Percentiles rank a stretch among this genome's conserved stretches.
Conservation (phyloP, 2,797 vertebrate genomes). For the Denticeps clupeoides region DNA sequence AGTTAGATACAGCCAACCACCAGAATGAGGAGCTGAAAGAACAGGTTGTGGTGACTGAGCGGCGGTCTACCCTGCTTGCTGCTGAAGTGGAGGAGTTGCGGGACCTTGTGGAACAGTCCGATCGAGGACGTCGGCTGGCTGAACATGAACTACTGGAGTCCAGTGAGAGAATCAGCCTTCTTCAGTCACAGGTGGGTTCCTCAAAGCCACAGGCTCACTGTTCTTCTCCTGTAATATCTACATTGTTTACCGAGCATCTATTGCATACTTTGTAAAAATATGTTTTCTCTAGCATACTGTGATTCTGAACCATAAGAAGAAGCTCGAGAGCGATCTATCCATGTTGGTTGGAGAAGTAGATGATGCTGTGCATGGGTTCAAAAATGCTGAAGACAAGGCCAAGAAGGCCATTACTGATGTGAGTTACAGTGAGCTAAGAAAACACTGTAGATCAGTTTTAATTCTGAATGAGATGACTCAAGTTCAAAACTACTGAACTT, state of each 20-base stretch:
- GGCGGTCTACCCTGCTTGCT: conserved; percentile 68
- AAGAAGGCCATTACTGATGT: conserved; percentile 89
- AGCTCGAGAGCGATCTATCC: conserved; percentile 73
- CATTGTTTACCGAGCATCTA: too few relatives aligned
- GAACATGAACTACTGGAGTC: conserved; percentile 82
- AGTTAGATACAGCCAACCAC: conserved; percentile 72
- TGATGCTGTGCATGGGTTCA: conserved; percentile 76
- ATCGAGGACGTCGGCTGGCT: conserved; percentile 73
- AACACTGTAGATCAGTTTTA: too few relatives aligned
- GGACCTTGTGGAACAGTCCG: conserved; percentile 71
- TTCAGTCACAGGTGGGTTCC: conserved; percentile 73
- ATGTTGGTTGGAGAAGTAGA: conserved; percentile 75
- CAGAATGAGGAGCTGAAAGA: conserved; percentile 76
- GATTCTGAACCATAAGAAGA: conserved; percentile 88
- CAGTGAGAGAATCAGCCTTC: conserved; percentile 76
- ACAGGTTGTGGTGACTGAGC: conserved; percentile 71
- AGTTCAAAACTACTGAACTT: too few relatives aligned
- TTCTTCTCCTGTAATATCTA: not conserved
- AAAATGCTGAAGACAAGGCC: conserved; percentile 83
- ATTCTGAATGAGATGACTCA: too few relatives aligned
- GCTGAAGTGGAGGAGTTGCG: conserved; percentile 81
- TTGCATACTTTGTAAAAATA: too few relatives aligned
- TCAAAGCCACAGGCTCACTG: not conserved
- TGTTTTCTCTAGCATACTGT: conserved; percentile 64
- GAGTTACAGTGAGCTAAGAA: conserved; percentile 25